Base-by-base conservation (phyloP, 2,797 vertebrate species). In the Microctenopoma stevenorrisi region DNA sequence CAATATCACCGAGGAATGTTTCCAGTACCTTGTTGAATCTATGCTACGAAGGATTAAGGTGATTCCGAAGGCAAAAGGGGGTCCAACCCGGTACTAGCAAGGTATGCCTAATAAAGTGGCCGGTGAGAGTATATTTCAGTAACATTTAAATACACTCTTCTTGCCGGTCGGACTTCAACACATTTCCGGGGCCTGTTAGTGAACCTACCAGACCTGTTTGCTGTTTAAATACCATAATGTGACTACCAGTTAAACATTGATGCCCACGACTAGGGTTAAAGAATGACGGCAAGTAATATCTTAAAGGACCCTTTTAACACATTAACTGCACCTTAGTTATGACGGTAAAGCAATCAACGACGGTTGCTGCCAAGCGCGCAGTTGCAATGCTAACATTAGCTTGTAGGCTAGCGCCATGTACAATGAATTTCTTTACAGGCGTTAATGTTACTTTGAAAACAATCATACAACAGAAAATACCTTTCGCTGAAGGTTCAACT, bases 381-480 rank as follows among this genome's bases (percentile, higher is more conserved):
- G 48, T 37, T 26, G 5, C 22, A n/a, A 0, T 13, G 77, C 63
- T 74, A 60, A 22, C 50, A 3, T 33, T 46, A 71, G 51, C 68
- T 26, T 44, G 13, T n/a, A 6, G 7, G 46, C 14, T 6, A 44
- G 42, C 5, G 5, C 13, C 38, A 9, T 2, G 8, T 11, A 7
- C 18, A 6, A 18, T 8, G 12, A 5, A 1, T 5, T 3, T 3
- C n/a, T 51, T 42, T 42, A 14, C 40, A 42, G 1, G 3, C 12
- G 8, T 42, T 35, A 37, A 56, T 7, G 16, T 14, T 18, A 15
- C 2, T 15, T 44, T 12, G 0, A 0, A 18, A 22, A 14, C 3
- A 0, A 35, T 1, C 2, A 7, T 26, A 2, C 2, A 58, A 12
- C 16, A 47, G 7, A 25, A 67, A 13, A 22, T 1, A 22, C 0